phyloP scores from a whole-genome alignment of 2,113 vertebrate genomes.

The Puffinus mauretanicus region DNA sequence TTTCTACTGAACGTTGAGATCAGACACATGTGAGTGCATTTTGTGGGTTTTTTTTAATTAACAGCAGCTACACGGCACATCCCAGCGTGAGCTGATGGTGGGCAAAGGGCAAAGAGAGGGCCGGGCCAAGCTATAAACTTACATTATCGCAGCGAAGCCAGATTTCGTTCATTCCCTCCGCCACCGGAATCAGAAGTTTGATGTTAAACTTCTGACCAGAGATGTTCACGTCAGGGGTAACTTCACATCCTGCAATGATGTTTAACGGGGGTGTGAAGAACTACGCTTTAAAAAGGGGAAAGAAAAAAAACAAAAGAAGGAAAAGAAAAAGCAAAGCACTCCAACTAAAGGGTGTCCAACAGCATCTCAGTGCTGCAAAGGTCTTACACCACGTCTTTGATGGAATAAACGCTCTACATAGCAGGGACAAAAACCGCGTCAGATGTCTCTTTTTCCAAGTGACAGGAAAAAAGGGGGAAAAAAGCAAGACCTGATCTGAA shows the following conservation, averaged over 20 bases:
- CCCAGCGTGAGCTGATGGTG: neutral
- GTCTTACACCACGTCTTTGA: neutral
- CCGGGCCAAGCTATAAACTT: slow-evolving; percentile 29
- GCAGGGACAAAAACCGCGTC: rapidly evolving
- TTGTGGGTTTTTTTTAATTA: neutral
- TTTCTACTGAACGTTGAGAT: neutral
- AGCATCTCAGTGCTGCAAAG: neutral
- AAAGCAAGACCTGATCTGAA: neutral
- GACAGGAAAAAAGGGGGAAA: rapidly evolving
- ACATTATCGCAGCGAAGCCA: slow-evolving; percentile 98
- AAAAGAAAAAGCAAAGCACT: neutral
- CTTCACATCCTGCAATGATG: slow-evolving; percentile 88
- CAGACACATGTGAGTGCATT: neutral
- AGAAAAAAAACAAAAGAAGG: neutral
- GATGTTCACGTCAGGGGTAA: slow-evolving; percentile 99
- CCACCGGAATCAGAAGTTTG: slow-evolving; percentile 95
- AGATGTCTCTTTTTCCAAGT: neutral
- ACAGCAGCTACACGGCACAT: neutral
- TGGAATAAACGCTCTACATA: neutral
- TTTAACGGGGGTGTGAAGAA: neutral
- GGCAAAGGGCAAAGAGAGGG: rapidly evolving
- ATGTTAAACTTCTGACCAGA: slow-evolving; percentile 99
- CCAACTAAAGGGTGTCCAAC: neutral
- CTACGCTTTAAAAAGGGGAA: rapidly evolving
- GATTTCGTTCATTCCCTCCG: slow-evolving; percentile 99